phyloP scores from a whole-genome alignment of 1,140 invertebrate species.

The Tetragonula clypearis region DNA sequence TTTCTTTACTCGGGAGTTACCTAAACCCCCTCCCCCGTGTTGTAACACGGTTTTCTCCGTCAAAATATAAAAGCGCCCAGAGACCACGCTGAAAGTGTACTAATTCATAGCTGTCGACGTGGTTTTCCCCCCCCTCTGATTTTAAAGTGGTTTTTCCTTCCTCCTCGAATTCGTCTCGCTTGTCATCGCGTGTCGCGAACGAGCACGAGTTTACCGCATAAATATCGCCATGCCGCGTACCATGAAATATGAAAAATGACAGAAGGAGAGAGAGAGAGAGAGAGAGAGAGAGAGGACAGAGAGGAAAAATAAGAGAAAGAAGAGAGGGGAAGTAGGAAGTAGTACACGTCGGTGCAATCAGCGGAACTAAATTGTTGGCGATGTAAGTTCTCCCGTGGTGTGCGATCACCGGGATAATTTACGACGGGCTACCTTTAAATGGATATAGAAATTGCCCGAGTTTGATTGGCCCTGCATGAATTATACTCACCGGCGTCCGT shows the following conservation, averaged over 20 bases:
- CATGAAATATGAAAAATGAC: background rate
- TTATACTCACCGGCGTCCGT: slow-evolving; percentile 18
- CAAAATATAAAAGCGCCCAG: background rate
- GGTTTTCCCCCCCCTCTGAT: too few species aligned
- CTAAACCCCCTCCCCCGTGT: too few species aligned
- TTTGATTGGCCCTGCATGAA: slow-evolving; percentile 47
- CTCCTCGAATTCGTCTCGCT: background rate
- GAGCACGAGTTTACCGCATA: background rate
- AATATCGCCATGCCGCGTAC: background rate
- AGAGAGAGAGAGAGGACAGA: too few species aligned
- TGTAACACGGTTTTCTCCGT: background rate
- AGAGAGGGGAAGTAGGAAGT: too few species aligned
- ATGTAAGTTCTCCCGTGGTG: background rate
- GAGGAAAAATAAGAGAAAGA: background rate
- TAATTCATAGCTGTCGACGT: background rate
- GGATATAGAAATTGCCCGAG: slow-evolving; percentile 39
- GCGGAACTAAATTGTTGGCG: background rate
- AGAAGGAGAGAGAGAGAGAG: rapidly evolving
- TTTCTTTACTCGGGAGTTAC: too few species aligned
- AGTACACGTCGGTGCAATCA: background rate
- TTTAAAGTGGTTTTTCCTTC: slow-evolving; percentile 1
- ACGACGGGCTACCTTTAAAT: slow-evolving; percentile 1
- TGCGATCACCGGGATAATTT: slow-evolving; percentile 14
- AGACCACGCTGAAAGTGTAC: background rate
- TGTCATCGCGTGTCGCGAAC: background rate